A percentile compares a stretch with the other conserved stretches of the same genome.
These are phyloP conservation scores for Semotilus atromaculatus DNA, from an alignment of 2,797 vertebrate genomes.

Conservation along the genomic window DNA sequence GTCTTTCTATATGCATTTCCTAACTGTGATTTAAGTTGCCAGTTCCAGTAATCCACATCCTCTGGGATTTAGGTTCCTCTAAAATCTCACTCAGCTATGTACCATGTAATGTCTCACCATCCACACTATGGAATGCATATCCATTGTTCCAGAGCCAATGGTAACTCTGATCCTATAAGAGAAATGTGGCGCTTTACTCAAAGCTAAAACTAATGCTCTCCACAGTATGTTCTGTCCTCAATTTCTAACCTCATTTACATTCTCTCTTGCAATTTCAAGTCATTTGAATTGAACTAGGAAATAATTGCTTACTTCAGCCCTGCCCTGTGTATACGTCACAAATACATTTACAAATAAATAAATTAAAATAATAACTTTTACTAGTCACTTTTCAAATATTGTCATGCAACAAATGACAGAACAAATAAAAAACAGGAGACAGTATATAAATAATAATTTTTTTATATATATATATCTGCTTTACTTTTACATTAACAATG, in stretches of 20 bases:
- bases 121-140: conserved; percentile 26
- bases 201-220: not conserved
- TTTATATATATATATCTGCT: not conserved
- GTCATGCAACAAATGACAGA: not conserved
- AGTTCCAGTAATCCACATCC: conserved; percentile 54
- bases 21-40: conserved; percentile 24
- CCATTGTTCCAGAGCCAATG: conserved; percentile 21
- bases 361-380: not conserved
- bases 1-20: conserved; percentile 30
- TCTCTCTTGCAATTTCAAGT: not conserved
- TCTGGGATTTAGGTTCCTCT: conserved; percentile 47
- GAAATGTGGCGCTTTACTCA: not conserved
- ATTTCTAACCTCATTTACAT: not conserved
- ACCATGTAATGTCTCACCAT: conserved; percentile 41
- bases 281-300: not conserved
- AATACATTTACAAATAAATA: not conserved
- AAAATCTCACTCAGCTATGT: conserved; percentile 44
- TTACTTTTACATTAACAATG: not conserved
- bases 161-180: not conserved
- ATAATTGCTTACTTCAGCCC: not conserved
- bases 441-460: not conserved
- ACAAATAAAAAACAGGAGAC: not conserved
- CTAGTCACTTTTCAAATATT: not conserved
- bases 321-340: not conserved
- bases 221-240: not conserved